These are phyloP conservation scores for Augochlora pura DNA, from an alignment of 1,140 invertebrate species.

Conservation along the genomic window DNA sequence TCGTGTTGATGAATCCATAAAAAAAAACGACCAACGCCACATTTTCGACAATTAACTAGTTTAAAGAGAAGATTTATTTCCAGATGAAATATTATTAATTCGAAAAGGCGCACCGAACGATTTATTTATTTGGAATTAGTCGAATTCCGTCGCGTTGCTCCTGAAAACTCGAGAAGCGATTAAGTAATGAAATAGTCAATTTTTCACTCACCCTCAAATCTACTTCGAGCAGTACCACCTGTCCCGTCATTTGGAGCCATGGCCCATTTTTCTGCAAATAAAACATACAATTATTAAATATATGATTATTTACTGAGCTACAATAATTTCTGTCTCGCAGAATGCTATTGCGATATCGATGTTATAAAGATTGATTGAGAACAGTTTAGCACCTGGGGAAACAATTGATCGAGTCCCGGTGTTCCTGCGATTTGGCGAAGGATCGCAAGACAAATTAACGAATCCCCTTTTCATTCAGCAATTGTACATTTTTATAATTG, in stretches of 20 bases:
- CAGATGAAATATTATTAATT: too few relatives aligned
- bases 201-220: slow-evolving; percentile 52
- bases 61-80: too few relatives aligned
- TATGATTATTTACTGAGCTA: too few relatives aligned
- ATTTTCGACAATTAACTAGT: too few relatives aligned
- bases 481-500: slow-evolving; percentile 68
- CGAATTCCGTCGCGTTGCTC: neutral
- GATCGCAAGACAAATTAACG: slow-evolving; percentile 49
- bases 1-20: too few relatives aligned
- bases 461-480: slow-evolving; percentile 17
- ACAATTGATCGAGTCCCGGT: neutral
- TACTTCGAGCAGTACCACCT: slow-evolving; percentile 33
- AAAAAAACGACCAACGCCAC: too few relatives aligned
- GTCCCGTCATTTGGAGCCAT: slow-evolving; percentile 54
- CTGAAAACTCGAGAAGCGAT: neutral
- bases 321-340: too few relatives aligned
- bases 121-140: neutral
- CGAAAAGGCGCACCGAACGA: too few relatives aligned
- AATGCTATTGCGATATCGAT: too few relatives aligned
- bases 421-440: neutral
- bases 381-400: neutral
- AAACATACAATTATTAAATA: neutral
- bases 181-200: neutral
- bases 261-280: slow-evolving; percentile 35
- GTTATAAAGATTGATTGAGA: neutral